Evolutionary conservation across 1,140 invertebrate species (phyloP).

Genomic region (Diachasma alloeum): DNA sequence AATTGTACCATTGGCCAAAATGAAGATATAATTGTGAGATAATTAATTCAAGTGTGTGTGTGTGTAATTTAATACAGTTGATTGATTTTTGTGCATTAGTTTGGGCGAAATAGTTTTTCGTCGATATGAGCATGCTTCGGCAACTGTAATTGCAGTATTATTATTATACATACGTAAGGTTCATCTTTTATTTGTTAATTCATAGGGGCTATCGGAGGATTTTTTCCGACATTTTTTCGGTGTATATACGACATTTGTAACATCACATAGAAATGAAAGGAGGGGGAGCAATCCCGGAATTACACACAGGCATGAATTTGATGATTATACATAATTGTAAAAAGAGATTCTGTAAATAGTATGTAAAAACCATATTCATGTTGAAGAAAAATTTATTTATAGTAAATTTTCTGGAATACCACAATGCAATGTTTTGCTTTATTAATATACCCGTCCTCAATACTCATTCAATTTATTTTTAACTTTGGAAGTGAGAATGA

Average conservation of each 20-base stretch:
- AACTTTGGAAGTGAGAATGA: neutral
- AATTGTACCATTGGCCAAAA: neutral
- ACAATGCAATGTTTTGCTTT: constrained; percentile 34
- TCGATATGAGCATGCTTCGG: constrained; percentile 44
- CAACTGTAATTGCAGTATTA: constrained; percentile 65
- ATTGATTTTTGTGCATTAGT: neutral
- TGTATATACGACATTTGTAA: neutral
- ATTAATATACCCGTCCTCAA: constrained; percentile 4
- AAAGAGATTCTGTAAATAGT: constrained; percentile 60
- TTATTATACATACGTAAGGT: constrained; percentile 61
- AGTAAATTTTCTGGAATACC: constrained; percentile 61
- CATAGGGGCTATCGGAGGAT: neutral
- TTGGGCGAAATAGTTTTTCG: constrained; percentile 13
- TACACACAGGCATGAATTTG: neutral
- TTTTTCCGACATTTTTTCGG: neutral
- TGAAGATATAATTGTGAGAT: neutral
- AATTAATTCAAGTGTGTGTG: neutral
- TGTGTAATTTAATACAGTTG: neutral
- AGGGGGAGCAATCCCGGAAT: neutral
- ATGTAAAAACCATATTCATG: constrained; percentile 49
- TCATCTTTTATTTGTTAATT: constrained; percentile 21
- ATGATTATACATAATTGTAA: constrained; percentile 16
- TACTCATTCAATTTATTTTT: neutral
- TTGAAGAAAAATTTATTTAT: constrained; percentile 62
- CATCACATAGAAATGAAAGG: neutral